Percentiles rank a stretch among this genome's conserved stretches.
phyloP scores from a whole-genome alignment of 2,113 vertebrate genomes.

The Rhynchomys soricoides region DNA sequence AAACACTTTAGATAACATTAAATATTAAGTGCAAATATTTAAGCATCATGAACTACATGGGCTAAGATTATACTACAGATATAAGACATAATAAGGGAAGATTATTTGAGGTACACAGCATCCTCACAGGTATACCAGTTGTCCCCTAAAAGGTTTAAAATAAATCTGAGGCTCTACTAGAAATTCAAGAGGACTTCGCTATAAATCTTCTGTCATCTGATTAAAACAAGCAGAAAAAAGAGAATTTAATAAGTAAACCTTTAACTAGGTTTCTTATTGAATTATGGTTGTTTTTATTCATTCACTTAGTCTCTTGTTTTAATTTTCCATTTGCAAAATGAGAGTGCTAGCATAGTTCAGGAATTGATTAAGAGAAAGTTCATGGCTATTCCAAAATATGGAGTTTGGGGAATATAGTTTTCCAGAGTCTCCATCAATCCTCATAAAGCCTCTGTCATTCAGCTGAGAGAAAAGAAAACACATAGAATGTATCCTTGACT shows the following conservation, averaged over 20 bases:
- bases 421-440: background rate
- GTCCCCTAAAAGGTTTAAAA: background rate
- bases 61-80: background rate
- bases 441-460: slow-evolving; percentile 14
- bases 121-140: background rate
- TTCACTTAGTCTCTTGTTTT: slow-evolving; percentile 35
- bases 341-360: background rate
- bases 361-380: slow-evolving; percentile 28
- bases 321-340: slow-evolving; percentile 24
- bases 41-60: background rate
- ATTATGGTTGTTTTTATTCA: slow-evolving; percentile 41
- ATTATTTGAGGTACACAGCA: background rate
- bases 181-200: slow-evolving; percentile 19
- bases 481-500: background rate
- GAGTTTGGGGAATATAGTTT: background rate
- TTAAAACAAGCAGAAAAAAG: background rate
- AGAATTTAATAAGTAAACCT: background rate
- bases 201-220: background rate
- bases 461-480: background rate
- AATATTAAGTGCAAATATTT: background rate
- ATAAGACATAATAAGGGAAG: background rate
- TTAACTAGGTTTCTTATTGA: background rate
- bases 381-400: background rate
- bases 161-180: background rate
- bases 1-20: no score